phyloP scores from a whole-genome alignment of 2,888 invertebrate genomes.

The Marasmarcha lunaedactyla region DNA sequence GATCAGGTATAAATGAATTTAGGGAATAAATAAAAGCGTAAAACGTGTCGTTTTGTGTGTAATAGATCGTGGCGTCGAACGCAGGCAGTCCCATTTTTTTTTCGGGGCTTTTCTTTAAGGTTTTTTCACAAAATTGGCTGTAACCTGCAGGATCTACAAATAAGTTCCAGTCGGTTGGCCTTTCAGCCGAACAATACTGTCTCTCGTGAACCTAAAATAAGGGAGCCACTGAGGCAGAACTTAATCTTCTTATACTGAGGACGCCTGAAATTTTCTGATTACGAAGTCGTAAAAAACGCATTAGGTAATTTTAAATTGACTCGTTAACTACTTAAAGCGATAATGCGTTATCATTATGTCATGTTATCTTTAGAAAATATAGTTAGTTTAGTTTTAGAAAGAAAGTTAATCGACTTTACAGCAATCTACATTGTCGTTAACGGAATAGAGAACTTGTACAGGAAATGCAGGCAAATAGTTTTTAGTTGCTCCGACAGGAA shows the following conservation, averaged over 20 bases:
- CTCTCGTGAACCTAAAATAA: background rate
- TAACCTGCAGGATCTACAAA: conserved; percentile 30
- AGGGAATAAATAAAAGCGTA: background rate
- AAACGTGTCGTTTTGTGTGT: background rate
- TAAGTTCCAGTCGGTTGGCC: conserved; percentile 31
- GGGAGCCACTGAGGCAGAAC: background rate
- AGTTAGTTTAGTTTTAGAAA: conserved; percentile 15
- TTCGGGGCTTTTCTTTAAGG: conserved; percentile 13
- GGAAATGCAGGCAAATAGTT: conserved; percentile 31
- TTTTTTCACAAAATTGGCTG: conserved; percentile 29
- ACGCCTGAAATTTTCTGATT: too few relatives aligned
- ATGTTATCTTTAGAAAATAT: background rate
- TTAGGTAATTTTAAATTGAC: too few relatives aligned
- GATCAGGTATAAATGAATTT: too few relatives aligned
- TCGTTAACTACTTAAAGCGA: too few relatives aligned
- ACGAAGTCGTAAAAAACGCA: too few relatives aligned
- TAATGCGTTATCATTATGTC: background rate
- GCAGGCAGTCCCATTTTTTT: conserved; percentile 1
- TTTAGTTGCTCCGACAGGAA: conserved; percentile 21
- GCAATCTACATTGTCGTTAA: conserved; percentile 21
- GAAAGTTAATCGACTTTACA: conserved; percentile 29
- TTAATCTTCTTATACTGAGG: too few relatives aligned
- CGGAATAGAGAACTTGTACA: conserved; percentile 23
- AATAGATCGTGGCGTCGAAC: conserved; percentile 5
- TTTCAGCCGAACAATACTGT: conserved; percentile 24